Conservation (phyloP, 2,888 invertebrate genomes). For the Athetis lepigone region DNA sequence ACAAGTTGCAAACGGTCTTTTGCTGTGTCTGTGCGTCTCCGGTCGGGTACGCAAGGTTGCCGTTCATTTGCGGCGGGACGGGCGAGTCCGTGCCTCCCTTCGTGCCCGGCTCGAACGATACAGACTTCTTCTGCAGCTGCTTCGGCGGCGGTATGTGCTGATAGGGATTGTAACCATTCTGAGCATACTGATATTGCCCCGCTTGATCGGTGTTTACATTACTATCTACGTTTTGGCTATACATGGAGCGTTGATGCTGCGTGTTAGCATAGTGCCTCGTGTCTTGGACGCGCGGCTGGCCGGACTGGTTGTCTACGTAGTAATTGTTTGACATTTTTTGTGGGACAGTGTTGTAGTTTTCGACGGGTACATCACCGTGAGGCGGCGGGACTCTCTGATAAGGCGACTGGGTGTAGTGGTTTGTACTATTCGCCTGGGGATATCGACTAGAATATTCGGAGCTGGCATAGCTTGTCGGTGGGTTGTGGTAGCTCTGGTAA, state of each 20-base stretch:
- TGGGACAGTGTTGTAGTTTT: constrained; percentile 81
- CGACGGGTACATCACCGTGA: constrained; percentile 84
- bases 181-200: constrained; percentile 78
- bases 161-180: constrained; percentile 90
- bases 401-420: constrained; percentile 84
- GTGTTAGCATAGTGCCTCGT: constrained; percentile 79
- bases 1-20: constrained; percentile 95
- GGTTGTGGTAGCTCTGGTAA: constrained; percentile 87
- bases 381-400: constrained; percentile 92
- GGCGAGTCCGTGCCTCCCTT: constrained; percentile 92
- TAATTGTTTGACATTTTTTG: constrained; percentile 82
- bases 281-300: constrained; percentile 74
- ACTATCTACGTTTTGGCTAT: constrained; percentile 80
- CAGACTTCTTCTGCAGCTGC: constrained; percentile 92
- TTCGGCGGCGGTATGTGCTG: constrained; percentile 92
- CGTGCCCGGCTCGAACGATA: constrained; percentile 94
- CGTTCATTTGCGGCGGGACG: constrained; percentile 82
- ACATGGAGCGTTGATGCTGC: constrained; percentile 79
- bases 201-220: constrained; percentile 71
- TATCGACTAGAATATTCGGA: constrained; percentile 89
- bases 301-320: constrained; percentile 76
- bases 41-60: constrained; percentile 69
- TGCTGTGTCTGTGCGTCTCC: constrained; percentile 79
- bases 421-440: constrained; percentile 80
- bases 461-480: constrained; percentile 87